Evolutionary conservation across 2,797 vertebrate species (phyloP).

Genomic region (Rhinophrynus dorsalis): DNA sequence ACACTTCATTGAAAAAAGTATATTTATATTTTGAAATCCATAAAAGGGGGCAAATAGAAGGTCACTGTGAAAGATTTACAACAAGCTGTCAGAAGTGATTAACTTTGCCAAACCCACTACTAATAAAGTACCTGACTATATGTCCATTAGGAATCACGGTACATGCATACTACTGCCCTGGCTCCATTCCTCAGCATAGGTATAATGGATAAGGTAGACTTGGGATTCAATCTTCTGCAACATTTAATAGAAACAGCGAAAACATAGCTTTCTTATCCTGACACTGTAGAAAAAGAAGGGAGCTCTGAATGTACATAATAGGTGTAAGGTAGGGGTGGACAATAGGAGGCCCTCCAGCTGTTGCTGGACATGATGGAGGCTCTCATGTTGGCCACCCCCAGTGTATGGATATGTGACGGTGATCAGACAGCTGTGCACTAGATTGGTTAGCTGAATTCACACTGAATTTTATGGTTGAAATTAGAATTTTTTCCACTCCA

Average conservation of each 20-base stretch:
- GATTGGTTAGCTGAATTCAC: neutral
- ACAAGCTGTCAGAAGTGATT: slow-evolving; percentile 16
- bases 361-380: too few relatives aligned
- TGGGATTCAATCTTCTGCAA: slow-evolving; percentile 22
- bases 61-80: slow-evolving; percentile 28
- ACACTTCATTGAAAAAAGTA: slow-evolving; percentile 26
- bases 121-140: slow-evolving; percentile 27
- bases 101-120: neutral
- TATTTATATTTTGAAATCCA: slow-evolving; percentile 24
- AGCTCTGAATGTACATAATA: neutral
- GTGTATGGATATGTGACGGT: too few relatives aligned
- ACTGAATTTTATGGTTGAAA: neutral
- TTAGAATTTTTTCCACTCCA: slow-evolving; percentile 92
- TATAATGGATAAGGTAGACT: slow-evolving; percentile 21
- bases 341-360: too few relatives aligned
- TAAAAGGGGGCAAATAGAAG: slow-evolving; percentile 36
- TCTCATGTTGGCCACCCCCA: too few relatives aligned
- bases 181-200: slow-evolving; percentile 9
- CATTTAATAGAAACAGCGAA: neutral
- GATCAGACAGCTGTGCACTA: neutral
- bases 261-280: slow-evolving; percentile 18
- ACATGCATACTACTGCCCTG: neutral
- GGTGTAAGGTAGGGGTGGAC: neutral
- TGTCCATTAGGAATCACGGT: slow-evolving; percentile 10
- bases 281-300: neutral